Evolutionary conservation across 2,888 invertebrate species (phyloP).

Genomic region (Tolmerus cingulatus): DNA sequence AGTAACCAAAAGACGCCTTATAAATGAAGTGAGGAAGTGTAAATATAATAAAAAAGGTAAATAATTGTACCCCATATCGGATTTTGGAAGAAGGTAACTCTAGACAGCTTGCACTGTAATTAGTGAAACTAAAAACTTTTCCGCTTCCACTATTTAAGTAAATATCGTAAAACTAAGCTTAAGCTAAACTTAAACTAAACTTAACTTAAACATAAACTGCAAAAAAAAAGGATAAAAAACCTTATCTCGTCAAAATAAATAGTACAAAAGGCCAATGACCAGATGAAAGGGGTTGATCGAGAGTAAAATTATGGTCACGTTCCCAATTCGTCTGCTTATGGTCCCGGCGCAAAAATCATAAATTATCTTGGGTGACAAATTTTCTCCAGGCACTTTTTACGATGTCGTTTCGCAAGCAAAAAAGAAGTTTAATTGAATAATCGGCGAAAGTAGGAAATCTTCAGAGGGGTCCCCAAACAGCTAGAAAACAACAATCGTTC

Average conservation of each 20-base stretch:
- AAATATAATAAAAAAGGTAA: not conserved
- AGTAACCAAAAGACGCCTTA: not conserved
- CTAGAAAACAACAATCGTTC: not conserved
- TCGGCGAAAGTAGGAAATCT: slow-evolving; percentile 40
- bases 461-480: not conserved
- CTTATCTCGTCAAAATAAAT: slow-evolving; percentile 21
- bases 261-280: slow-evolving; percentile 37
- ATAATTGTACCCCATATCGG: not conserved
- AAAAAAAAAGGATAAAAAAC: not conserved
- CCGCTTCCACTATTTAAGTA: not conserved
- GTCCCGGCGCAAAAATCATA: not conserved
- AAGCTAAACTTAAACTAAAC: not conserved
- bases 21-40: not conserved
- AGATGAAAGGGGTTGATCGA: not conserved
- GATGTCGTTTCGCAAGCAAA: not conserved
- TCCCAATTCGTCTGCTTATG: slow-evolving; percentile 3
- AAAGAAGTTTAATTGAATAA: slow-evolving; percentile 30
- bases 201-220: not conserved
- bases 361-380: slow-evolving; percentile 32
- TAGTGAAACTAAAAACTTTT: not conserved
- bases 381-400: not conserved
- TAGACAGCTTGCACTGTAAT: not conserved
- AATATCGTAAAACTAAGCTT: not conserved
- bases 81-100: not conserved
- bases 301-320: slow-evolving; percentile 4